Conservation (phyloP, 2,888 invertebrate genomes). For the Pemphredon lugubris region DNA sequence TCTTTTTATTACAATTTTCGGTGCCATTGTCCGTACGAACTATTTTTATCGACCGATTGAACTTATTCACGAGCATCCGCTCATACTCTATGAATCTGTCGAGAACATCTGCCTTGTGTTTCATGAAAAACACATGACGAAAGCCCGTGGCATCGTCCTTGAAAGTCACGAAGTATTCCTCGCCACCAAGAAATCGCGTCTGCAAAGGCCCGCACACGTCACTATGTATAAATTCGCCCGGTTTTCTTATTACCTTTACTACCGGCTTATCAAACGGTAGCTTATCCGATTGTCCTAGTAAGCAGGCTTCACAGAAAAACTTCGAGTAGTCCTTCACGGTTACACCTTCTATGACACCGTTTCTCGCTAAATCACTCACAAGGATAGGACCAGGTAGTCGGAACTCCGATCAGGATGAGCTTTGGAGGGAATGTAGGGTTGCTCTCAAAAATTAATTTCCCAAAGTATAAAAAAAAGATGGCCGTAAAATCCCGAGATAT, state of each 20-base stretch:
- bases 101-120: not conserved
- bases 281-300: slow-evolving; percentile 38
- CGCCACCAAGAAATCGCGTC: not conserved
- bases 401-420: too few species aligned
- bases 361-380: too few species aligned
- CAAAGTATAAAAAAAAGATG: too few species aligned
- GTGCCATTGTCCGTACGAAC: not conserved
- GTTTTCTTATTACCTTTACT: slow-evolving; percentile 12
- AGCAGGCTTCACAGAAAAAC: slow-evolving; percentile 40
- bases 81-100: not conserved
- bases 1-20: not conserved
- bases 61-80: not conserved
- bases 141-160: not conserved
- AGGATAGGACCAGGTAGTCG: too few species aligned
- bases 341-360: too few species aligned
- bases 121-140: not conserved
- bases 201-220: slow-evolving; percentile 35
- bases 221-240: slow-evolving; percentile 36
- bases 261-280: slow-evolving; percentile 31
- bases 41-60: not conserved
- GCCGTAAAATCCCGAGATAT: too few species aligned
- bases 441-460: too few species aligned
- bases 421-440: too few species aligned
- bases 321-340: not conserved
- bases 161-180: not conserved